phyloP scores from a whole-genome alignment of 2,797 vertebrate genomes.

The Picus viridis region DNA sequence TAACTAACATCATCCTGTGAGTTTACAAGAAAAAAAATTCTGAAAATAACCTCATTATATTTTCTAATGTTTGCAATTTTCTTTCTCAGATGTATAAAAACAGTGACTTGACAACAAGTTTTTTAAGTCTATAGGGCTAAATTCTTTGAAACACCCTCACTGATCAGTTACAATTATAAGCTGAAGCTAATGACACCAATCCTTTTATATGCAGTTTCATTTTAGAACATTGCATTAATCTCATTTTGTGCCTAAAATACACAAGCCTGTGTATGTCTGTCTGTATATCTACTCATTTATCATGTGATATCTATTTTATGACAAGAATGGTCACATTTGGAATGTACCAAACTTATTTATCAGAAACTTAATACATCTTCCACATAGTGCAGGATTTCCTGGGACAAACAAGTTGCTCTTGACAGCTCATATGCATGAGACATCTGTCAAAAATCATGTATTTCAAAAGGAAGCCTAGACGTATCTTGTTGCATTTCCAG shows the following conservation, averaged over 20 bases:
- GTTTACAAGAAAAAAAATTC: background rate
- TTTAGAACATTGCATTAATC: background rate
- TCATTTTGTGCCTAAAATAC: background rate
- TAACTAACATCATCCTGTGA: background rate
- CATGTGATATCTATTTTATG: background rate
- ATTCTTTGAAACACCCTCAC: background rate
- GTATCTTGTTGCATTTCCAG: slow-evolving; percentile 69
- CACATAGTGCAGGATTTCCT: slow-evolving; percentile 28
- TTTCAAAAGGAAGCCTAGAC: slow-evolving; percentile 71
- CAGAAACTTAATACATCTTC: slow-evolving; percentile 56
- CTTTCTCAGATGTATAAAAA: background rate
- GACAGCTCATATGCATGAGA: slow-evolving; percentile 50
- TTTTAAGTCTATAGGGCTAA: background rate
- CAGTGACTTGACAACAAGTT: background rate
- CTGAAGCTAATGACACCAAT: background rate
- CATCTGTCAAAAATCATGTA: slow-evolving; percentile 71
- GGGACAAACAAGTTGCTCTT: slow-evolving; percentile 66
- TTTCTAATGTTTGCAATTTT: background rate
- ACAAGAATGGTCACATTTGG: slow-evolving; percentile 31
- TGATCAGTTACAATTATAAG: background rate
- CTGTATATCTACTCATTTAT: slow-evolving; percentile 32
- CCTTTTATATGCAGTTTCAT: background rate
- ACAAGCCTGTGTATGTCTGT: background rate
- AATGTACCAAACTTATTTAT: slow-evolving; percentile 35
- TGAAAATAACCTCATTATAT: background rate